Evolutionary conservation across 1,140 invertebrate species (phyloP), one percentile per base, ranked within the genome.

Genomic region (Ylistrum balloti): DNA sequence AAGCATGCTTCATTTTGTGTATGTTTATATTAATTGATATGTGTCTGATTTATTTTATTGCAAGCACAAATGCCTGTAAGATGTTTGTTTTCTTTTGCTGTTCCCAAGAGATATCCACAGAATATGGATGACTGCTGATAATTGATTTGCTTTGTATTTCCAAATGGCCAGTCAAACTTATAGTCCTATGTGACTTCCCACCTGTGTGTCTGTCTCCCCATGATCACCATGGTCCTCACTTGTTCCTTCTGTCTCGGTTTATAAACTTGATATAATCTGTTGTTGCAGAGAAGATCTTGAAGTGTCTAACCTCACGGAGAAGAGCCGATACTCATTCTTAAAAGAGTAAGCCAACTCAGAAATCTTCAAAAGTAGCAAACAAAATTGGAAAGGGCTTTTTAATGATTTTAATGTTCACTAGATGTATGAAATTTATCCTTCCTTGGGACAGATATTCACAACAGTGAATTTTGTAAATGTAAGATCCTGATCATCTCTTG

Each of bases 281-380:
- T 89, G 28, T 87, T 32, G 32, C 48, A 41, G 34, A 87, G 35
- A 86, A 86, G 35, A 86, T 34, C 86, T 33, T 86, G 35, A 33
- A 38, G 35, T 34, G 35, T 34, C 33, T n/a, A 34, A 38, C 33
- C 33, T 22, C 33, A 86, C 35, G 32, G 85, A 87, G n/a, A 85
- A 90, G 35, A 33, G 86, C 85, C 85, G 86, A 90, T 87, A 86
- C 22, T 90, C 85, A 34, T 87, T 90, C 85, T 90, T 87, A 90
- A 90, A 87, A 56, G 86, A 86, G 86, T 87, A 87, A 87, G 89
- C 89, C 45, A 38, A 22, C 34, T 45, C 56, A 74, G 56, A 74
- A 74, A n/a, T 74, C 56, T 28, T 74, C 13, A 28, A 74, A 74
- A 74, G n/a, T 74, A 74, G 56, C 56, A 74, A 28, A 45, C 41